These are phyloP conservation scores for Megaceryle maxima DNA, from an alignment of 2,113 vertebrate genomes.

Conservation along the genomic window DNA sequence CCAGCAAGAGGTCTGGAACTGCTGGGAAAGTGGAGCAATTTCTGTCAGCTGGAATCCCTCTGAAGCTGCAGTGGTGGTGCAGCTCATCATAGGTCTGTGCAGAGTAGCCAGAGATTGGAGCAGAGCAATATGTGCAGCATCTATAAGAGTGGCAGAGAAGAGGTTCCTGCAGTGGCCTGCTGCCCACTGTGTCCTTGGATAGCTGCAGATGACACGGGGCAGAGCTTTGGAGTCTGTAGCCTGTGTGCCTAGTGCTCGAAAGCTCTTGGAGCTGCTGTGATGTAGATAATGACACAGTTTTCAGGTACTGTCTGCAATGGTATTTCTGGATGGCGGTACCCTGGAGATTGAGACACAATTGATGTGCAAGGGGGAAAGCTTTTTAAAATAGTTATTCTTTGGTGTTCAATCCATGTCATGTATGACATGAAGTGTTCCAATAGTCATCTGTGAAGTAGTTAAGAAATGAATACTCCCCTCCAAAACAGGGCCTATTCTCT, in stretches of 20 bases:
- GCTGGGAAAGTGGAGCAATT: neutral
- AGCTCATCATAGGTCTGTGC: neutral
- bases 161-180: neutral
- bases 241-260: neutral
- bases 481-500: neutral
- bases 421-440: neutral
- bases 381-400: neutral
- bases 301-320: neutral
- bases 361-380: neutral
- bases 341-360: neutral
- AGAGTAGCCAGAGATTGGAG: neutral
- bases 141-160: neutral
- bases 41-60: neutral
- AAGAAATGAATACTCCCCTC: neutral
- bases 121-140: neutral
- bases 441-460: neutral
- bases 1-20: too few relatives aligned
- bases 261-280: neutral
- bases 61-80: neutral
- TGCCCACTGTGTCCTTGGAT: neutral
- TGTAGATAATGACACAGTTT: neutral
- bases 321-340: neutral
- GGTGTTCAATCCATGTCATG: neutral
- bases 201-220: neutral
- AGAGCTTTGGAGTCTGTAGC: neutral